A percentile compares a stretch with the other conserved stretches of the same genome.
phyloP scores from a whole-genome alignment of 2,888 invertebrate genomes.

The Platycheirus rosarum region DNA sequence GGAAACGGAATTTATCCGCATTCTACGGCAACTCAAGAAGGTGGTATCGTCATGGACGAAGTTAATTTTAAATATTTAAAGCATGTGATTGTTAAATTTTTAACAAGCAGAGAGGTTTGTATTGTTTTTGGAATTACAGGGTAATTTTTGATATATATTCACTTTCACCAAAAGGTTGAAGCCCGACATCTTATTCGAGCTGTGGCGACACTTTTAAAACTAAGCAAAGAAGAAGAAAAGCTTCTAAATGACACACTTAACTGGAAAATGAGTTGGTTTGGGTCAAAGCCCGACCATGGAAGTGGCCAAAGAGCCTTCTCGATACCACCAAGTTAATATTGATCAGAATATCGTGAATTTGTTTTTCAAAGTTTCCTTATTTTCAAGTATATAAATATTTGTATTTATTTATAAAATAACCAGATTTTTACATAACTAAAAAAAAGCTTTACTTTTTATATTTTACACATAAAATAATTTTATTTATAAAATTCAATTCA shows the following conservation, averaged over 20 bases:
- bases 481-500: too few species aligned
- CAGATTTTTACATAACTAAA: slow-evolving; percentile 40
- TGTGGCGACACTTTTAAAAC: slow-evolving; percentile 91
- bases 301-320: slow-evolving; percentile 84
- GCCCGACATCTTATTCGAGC: slow-evolving; percentile 95
- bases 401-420: slow-evolving; percentile 21
- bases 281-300: slow-evolving; percentile 85
- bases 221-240: slow-evolving; percentile 93
- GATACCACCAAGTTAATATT: slow-evolving; percentile 85
- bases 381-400: slow-evolving; percentile 22
- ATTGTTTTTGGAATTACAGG: background rate
- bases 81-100: slow-evolving; percentile 95
- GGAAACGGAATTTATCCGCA: slow-evolving; percentile 75
- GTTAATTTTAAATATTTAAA: slow-evolving; percentile 94
- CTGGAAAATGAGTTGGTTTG: slow-evolving; percentile 83
- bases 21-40: slow-evolving; percentile 64
- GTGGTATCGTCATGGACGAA: slow-evolving; percentile 84
- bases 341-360: slow-evolving; percentile 31
- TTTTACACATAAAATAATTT: slow-evolving; percentile 26
- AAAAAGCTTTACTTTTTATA: slow-evolving; percentile 65
- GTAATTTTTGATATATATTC: too few species aligned
- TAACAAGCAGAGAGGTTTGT: slow-evolving; percentile 90
- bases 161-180: slow-evolving; percentile 83
- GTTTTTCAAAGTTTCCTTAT: slow-evolving; percentile 26
- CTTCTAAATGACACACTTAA: slow-evolving; percentile 85